Base-by-base conservation (phyloP, 1,140 invertebrate species). In the Plutomurus gul region DNA sequence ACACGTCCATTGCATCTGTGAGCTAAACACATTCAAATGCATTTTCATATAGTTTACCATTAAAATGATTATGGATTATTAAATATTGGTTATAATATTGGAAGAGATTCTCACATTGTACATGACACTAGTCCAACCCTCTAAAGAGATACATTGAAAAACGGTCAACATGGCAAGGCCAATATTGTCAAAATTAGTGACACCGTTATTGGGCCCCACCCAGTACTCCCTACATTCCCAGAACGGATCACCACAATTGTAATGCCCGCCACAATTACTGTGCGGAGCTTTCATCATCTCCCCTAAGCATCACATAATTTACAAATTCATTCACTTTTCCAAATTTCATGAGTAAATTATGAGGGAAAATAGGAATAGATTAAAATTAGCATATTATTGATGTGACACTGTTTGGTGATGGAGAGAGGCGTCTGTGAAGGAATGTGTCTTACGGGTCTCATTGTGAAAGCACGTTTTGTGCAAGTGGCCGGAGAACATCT, bases 131-230 rank as follows among this genome's bases (percentile, higher is more conserved):
- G 97, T 99, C 97, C 97, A 99, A 11, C 97, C 97, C 89, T 99
- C 98, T 75, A 99, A 92, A 11, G 97, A 99, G 82, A 99, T 93
- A 86, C 82, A 83, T 47, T 83, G 82, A 78, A 83, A 83, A 33
- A 83, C 82, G 7, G 82, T 83, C 16, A 83, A 56, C 82, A 83
- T 83, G 36, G 82, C 79, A 30, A 99, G 90, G 78, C 97, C 97
- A 87, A 99, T 97, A 88, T 99, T 99, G 87, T 99, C 98, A 86
- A 99, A 99, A 89, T 99, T 99, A 40, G 96, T 99, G 84, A 99
- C 99, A 71, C 97, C 98, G 85, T 90, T 91, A 87, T 99, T 98
- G 37, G 97, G 97, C 27, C 98, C 98, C 76, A 92, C 77, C 82
- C 82, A 83, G 33, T 75, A 40, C 40, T 76, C 77, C 6, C 77